These are phyloP conservation scores for Paedocypris sp. DNA, from an alignment of 2,113 vertebrate genomes.

Conservation along the genomic window DNA sequence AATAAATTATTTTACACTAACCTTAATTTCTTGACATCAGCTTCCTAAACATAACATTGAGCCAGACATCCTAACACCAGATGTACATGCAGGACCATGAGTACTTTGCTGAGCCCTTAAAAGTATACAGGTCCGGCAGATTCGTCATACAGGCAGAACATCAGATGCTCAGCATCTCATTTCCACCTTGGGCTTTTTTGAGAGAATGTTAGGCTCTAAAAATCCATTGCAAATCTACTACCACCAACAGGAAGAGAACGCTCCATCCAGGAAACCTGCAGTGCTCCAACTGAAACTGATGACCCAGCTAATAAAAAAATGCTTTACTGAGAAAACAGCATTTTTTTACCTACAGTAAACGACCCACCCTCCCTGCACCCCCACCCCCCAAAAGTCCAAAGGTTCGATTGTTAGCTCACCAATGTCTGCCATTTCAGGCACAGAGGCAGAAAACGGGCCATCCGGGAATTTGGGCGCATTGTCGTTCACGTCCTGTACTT, in stretches of 20 bases:
- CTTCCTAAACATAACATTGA: no score
- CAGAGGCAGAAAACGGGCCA: constrained; percentile 80
- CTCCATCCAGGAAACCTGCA: constrained; percentile 9
- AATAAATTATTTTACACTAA: no score
- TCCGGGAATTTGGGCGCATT: constrained; percentile 92
- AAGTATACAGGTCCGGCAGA: no score
- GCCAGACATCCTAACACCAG: no score
- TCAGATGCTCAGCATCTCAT: background rate
- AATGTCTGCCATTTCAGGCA: constrained; percentile 96
- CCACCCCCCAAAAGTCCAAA: background rate
- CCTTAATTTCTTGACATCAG: no score
- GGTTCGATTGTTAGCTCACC: constrained; percentile 64
- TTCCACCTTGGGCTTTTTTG: background rate
- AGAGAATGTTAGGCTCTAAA: constrained; percentile 19
- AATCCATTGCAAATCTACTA: constrained; percentile 8
- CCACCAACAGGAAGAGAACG: background rate
- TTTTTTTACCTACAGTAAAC: background rate
- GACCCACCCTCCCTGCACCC: no score
- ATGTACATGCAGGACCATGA: no score
- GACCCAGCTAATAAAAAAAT: constrained; percentile 32
- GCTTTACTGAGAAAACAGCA: background rate
- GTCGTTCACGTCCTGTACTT: constrained; percentile 97
- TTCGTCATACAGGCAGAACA: no score
- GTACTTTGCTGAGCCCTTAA: no score
- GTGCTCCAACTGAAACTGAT: constrained; percentile 25